Percentiles rank a stretch among this genome's conserved stretches.
These are phyloP conservation scores for Falco cherrug DNA, from an alignment of 2,797 vertebrate genomes.

Conservation along the genomic window DNA sequence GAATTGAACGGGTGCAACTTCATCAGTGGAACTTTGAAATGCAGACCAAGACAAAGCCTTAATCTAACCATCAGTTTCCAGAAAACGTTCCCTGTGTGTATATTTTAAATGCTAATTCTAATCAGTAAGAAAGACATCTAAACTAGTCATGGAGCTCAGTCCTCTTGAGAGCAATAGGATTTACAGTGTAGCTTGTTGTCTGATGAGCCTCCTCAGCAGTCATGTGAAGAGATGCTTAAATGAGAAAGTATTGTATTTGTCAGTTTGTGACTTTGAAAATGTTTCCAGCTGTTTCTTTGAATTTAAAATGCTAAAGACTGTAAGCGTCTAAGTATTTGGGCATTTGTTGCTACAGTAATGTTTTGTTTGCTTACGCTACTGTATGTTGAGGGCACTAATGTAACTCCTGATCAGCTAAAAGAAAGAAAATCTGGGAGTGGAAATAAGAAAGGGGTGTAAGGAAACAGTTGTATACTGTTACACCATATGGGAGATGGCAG, in stretches of 20 bases:
- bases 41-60: neutral
- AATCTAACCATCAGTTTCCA: neutral
- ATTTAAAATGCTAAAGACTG: neutral
- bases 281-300: neutral
- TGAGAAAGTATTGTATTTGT: neutral
- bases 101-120: conserved; percentile 57
- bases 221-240: neutral
- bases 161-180: conserved; percentile 21
- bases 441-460: neutral
- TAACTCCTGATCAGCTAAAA: neutral
- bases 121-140: neutral
- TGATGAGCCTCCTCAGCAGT: neutral
- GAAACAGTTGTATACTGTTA: neutral
- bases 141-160: neutral
- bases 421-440: neutral
- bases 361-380: neutral
- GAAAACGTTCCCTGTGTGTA: neutral
- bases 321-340: neutral
- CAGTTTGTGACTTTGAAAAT: neutral
- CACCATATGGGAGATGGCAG: neutral
- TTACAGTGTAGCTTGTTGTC: neutral
- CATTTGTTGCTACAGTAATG: neutral
- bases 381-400: neutral
- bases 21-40: neutral
- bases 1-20: neutral